A percentile compares a stretch with the other conserved stretches of the same genome.
These are phyloP conservation scores for Calliphora vomitoria DNA, from an alignment of 2,888 invertebrate species.

Conservation along the genomic window DNA sequence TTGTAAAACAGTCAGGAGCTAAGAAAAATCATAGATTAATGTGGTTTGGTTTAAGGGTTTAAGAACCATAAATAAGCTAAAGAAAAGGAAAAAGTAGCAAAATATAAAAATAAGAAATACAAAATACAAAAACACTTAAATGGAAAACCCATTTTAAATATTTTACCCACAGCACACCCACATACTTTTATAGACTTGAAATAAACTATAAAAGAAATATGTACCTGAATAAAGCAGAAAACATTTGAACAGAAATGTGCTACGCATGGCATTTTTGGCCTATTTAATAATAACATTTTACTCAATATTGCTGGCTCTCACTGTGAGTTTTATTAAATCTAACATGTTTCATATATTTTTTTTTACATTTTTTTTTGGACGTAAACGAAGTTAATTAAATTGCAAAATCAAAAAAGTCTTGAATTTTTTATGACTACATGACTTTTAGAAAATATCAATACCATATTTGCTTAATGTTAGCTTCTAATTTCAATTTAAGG, in stretches of 20 bases:
- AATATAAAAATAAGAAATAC: not conserved
- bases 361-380: not conserved
- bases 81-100: not conserved
- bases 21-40: constrained; percentile 45
- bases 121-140: not conserved
- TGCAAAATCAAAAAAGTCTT: not conserved
- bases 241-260: not conserved
- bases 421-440: too few species aligned
- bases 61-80: constrained; percentile 51
- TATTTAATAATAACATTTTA: not conserved
- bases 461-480: too few species aligned
- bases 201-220: not conserved
- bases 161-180: not conserved
- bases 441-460: too few species aligned
- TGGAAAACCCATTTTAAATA: not conserved
- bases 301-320: not conserved
- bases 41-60: constrained; percentile 54
- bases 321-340: constrained; percentile 23
- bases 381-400: constrained; percentile 44
- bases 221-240: not conserved
- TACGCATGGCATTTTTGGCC: constrained; percentile 15
- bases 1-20: constrained; percentile 12
- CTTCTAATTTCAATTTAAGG: too few species aligned
- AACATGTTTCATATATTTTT: not conserved
- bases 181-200: not conserved